Base-by-base conservation (phyloP, 2,113 vertebrate genomes). In the Oreamnos americanus region DNA sequence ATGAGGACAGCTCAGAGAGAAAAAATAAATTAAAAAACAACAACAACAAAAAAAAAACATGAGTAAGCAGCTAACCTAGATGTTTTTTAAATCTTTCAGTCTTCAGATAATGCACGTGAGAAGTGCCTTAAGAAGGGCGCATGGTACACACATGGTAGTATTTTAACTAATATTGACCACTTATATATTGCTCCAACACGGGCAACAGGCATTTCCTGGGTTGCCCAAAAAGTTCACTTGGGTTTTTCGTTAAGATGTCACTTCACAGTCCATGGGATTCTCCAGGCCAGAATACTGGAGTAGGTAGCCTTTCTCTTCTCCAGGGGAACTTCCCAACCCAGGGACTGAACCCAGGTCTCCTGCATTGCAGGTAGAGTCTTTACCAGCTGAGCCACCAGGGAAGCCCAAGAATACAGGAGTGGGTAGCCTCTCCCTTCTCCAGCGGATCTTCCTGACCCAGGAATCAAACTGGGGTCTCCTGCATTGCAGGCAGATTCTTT, bases 41-140 rank as follows among this genome's bases (percentile, higher is more conserved):
- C 21, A 58, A 55, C 6, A 53, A 53, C 14, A 19, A 19, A 0
- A 64, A 49, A 13, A 16, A 64, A 62, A 6, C 11, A 21, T 11
- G n/a, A 36, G 17, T 36, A 71, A 71, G 4, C 64, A 71, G 64
- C 17, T 36, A 71, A 71, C 12, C 10, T 26, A 55, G 2, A 16
- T 17, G 23, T 17, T 71, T 16, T 57, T 71, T 6, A 19, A n/a
- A 53, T 58, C 2, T 45, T 85, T 43, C 36, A 26, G 4, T 57
- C 23, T 58, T 45, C 17, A 25, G n/a, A 23, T n/a, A n/a, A n/a
- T 2, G 5, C 4, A 8, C 4, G 0, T 1, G 0, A 14, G 8
- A 51, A 36, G 5, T 45, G 6, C 74, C 15, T 25, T 23, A 10
- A 7, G 67, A 58, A 53, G 30, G 45, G 26, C 2, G 9, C 25